phyloP scores from a whole-genome alignment of 2,888 invertebrate species.

The Conchocele bisecta region DNA sequence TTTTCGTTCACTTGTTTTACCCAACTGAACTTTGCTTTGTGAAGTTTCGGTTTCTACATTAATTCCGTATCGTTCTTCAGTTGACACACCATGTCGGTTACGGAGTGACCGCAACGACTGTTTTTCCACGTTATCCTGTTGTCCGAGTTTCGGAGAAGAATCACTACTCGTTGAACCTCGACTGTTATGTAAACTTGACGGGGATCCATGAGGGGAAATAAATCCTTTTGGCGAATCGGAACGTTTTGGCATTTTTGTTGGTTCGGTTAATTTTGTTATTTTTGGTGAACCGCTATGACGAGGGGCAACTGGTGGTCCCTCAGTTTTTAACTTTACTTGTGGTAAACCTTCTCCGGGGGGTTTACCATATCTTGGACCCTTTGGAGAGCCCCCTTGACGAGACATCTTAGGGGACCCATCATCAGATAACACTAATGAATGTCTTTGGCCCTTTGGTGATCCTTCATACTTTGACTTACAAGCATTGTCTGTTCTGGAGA shows the following conservation, averaged over 20 bases:
- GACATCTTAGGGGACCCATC: constrained; percentile 58
- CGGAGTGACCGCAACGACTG: background rate
- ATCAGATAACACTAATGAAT: constrained; percentile 37
- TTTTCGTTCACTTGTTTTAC: constrained; percentile 39
- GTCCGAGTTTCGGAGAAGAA: no score
- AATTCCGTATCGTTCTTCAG: constrained; percentile 10
- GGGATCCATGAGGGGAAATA: constrained; percentile 41
- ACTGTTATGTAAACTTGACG: constrained; percentile 41
- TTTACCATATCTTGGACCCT: constrained; percentile 51
- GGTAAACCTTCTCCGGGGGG: constrained; percentile 50
- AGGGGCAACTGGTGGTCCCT: constrained; percentile 29
- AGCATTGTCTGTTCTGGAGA: constrained; percentile 40
- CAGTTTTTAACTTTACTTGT: no score
- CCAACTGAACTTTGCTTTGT: constrained; percentile 12
- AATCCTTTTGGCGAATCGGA: constrained; percentile 25
- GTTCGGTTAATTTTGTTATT: constrained; percentile 25
- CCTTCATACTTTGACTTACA: constrained; percentile 57
- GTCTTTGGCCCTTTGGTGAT: constrained; percentile 57
- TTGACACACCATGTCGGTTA: constrained; percentile 10
- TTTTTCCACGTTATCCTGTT: background rate
- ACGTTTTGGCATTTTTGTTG: constrained; percentile 54
- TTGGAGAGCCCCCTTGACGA: constrained; percentile 52
- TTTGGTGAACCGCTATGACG: constrained; percentile 48
- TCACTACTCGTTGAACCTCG: no score
- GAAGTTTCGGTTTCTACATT: constrained; percentile 15